Base-by-base conservation (phyloP, 1,140 invertebrate genomes). In the Neelides sp. region DNA sequence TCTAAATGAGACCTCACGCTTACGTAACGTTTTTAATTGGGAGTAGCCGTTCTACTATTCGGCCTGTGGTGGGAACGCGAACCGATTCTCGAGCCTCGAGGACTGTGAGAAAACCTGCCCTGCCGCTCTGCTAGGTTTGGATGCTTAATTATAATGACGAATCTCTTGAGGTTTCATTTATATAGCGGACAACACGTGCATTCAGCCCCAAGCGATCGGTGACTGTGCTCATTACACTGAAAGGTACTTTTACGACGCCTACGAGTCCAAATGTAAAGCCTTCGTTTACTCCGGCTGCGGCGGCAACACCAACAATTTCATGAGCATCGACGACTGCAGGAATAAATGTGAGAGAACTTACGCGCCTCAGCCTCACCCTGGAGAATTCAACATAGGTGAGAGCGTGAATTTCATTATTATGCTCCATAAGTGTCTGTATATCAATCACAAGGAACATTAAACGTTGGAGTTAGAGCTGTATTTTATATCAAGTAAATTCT, bases 11-110 rank as follows among this genome's bases (percentile, higher is more conserved):
- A 32, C n/a, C 28, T 13, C n/a, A 8, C 28, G 7, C n/a, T 32
- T 32, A 5, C n/a, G 7, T 32, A 8, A 32, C 7, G 28, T 7
- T 57, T 24, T n/a, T n/a, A n/a, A n/a, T n/a, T n/a, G n/a, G n/a
- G n/a, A n/a, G n/a, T n/a, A n/a, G n/a, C 86, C 88, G 37, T 98
- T 98, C 75, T 91, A 91, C 76, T 96, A 88, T 73, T 80, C 79
- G 51, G 91, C 91, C 55, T 93, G 88, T 71, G 79, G 79, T 59
- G 90, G 87, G 54, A 96, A 93, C 72, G 75, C 72, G 63, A 94
- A 94, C 73, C 82, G 81, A 64, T 96, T 89, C 75, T 73, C 75
- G 35, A 77, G 75, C 64, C 75, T 79, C 67, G 75, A 78, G 54
- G 75, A 77, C 65, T 96, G 92, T 68, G 79, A 83, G 62, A 67